Evolutionary conservation across 1,140 invertebrate species (phyloP).

Genomic region (Physella acuta): DNA sequence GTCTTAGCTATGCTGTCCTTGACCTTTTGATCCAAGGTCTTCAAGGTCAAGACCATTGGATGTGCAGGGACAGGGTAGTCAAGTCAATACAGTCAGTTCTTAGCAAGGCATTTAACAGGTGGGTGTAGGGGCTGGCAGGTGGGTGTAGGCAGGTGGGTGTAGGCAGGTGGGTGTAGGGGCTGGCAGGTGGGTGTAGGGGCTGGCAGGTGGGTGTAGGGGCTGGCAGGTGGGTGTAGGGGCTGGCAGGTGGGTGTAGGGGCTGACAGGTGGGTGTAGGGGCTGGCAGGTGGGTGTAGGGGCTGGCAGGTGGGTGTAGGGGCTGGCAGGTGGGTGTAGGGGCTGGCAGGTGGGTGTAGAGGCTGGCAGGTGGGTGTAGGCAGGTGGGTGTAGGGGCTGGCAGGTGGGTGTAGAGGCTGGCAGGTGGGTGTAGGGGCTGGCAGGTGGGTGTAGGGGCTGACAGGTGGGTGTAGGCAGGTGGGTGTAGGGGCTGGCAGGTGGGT

Average conservation of each 20-base stretch:
- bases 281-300: neutral
- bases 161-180: neutral
- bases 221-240: neutral
- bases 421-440: neutral
- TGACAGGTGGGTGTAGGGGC: neutral
- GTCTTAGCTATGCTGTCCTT: conserved; percentile 14
- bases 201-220: neutral
- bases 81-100: conserved; percentile 6
- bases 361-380: neutral
- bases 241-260: neutral
- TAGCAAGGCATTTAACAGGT: conserved; percentile 18
- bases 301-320: neutral
- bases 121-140: neutral
- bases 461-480: too few relatives aligned
- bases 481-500: too few relatives aligned
- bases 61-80: conserved; percentile 9
- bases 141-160: neutral
- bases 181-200: neutral
- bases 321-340: neutral
- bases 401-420: neutral
- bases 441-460: neutral
- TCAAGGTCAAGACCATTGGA: conserved; percentile 15
- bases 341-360: neutral
- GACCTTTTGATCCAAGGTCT: conserved; percentile 24
- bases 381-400: neutral